Evolutionary conservation across 2,888 invertebrate genomes (phyloP).

Genomic region (Aspidiotus rigidus): DNA sequence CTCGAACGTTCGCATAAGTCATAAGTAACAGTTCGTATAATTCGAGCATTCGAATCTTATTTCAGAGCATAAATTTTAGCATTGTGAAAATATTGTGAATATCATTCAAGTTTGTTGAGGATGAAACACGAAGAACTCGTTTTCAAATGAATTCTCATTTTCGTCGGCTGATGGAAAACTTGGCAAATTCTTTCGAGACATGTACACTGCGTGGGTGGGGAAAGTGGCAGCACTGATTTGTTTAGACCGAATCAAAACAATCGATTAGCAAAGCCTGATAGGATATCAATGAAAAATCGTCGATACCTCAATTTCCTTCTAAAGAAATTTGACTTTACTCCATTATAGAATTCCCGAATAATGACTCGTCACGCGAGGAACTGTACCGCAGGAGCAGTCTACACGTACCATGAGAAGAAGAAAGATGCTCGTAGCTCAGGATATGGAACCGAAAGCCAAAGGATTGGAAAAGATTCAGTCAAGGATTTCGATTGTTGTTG

Average conservation of each 20-base stretch:
- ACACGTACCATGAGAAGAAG: slow-evolving; percentile 95
- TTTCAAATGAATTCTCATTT: too few species aligned
- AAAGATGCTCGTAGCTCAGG: slow-evolving; percentile 91
- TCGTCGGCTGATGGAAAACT: too few species aligned
- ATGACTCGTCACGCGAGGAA: slow-evolving; percentile 97
- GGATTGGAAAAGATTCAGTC: slow-evolving; percentile 89
- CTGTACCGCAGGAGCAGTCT: slow-evolving; percentile 95
- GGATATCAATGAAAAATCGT: not conserved
- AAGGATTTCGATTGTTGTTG: slow-evolving; percentile 97
- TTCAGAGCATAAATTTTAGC: too few species aligned
- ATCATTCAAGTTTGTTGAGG: too few species aligned
- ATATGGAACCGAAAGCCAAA: slow-evolving; percentile 74
- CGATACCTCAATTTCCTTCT: not conserved
- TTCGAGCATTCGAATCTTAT: too few species aligned
- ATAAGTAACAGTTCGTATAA: too few species aligned
- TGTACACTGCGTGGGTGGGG: not conserved
- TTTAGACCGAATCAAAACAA: not conserved
- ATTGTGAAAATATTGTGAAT: too few species aligned
- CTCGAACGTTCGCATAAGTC: not conserved
- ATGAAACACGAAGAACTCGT: too few species aligned
- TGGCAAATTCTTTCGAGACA: not conserved
- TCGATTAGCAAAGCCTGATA: not conserved
- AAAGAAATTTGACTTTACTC: not conserved
- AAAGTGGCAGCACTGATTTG: not conserved
- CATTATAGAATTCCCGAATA: not conserved